Conservation (phyloP, 2,888 invertebrate genomes). For the Phymatocera aterrima region DNA sequence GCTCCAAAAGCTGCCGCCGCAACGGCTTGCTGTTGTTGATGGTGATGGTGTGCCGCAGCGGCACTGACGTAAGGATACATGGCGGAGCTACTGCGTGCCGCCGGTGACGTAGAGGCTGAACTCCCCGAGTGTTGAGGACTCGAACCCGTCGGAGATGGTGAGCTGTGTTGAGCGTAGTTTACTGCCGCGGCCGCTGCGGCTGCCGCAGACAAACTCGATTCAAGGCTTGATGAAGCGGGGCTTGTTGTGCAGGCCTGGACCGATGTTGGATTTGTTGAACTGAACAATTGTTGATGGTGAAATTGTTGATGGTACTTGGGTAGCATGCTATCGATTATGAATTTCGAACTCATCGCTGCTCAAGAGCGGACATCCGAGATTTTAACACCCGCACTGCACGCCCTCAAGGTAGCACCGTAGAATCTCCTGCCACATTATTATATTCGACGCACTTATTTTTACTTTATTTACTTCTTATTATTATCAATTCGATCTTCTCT, state of each 20-base stretch:
- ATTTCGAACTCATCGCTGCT: slow-evolving; percentile 95
- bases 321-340: slow-evolving; percentile 98
- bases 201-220: slow-evolving; percentile 80
- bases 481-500: background rate
- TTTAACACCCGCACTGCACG: slow-evolving; percentile 53
- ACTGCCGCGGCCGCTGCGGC: slow-evolving; percentile 83
- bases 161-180: slow-evolving; percentile 81
- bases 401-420: slow-evolving; percentile 27
- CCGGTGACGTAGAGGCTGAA: slow-evolving; percentile 81
- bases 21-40: slow-evolving; percentile 83
- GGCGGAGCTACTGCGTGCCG: slow-evolving; percentile 80
- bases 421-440: slow-evolving; percentile 7
- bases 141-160: slow-evolving; percentile 82
- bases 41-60: slow-evolving; percentile 81
- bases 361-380: slow-evolving; percentile 58
- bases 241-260: slow-evolving; percentile 79
- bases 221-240: slow-evolving; percentile 76
- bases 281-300: slow-evolving; percentile 83
- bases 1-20: slow-evolving; percentile 82
- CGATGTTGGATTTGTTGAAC: slow-evolving; percentile 84
- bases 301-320: slow-evolving; percentile 93
- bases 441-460: slow-evolving; percentile 41
- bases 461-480: slow-evolving; percentile 46
- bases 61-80: slow-evolving; percentile 96
- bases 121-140: slow-evolving; percentile 83